phyloP scores from a whole-genome alignment of 2,888 invertebrate genomes.

The Volucella zonaria region DNA sequence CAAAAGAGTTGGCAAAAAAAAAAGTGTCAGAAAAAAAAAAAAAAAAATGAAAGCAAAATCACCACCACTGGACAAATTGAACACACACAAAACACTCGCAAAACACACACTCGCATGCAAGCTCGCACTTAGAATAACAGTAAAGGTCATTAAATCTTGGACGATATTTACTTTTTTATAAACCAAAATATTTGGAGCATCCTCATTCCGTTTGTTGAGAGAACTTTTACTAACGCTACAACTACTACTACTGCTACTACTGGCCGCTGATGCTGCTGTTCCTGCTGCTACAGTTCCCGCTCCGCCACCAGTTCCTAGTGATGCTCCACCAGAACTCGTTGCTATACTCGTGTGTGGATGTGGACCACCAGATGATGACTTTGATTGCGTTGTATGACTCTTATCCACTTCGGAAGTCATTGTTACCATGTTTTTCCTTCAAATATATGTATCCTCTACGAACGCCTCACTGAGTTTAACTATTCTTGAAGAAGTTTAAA shows the following conservation, averaged over 20 bases:
- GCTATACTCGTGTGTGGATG: slow-evolving; percentile 64
- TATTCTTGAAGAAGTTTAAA: background rate
- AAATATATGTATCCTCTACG: slow-evolving; percentile 37
- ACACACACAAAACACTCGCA: slow-evolving; percentile 7
- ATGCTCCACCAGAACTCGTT: slow-evolving; percentile 57
- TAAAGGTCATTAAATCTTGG: slow-evolving; percentile 52
- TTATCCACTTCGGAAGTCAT: slow-evolving; percentile 83
- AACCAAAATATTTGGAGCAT: slow-evolving; percentile 93
- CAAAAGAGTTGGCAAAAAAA: slow-evolving; percentile 15
- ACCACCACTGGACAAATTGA: background rate
- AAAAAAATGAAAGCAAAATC: background rate
- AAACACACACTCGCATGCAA: background rate
- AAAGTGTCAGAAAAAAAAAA: slow-evolving; percentile 29
- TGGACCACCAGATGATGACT: slow-evolving; percentile 62
- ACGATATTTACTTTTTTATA: slow-evolving; percentile 89
- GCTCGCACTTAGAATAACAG: slow-evolving; percentile 1
- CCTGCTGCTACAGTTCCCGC: slow-evolving; percentile 45
- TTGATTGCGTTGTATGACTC: slow-evolving; percentile 77
- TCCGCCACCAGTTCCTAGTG: slow-evolving; percentile 36
- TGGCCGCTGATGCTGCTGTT: slow-evolving; percentile 26
- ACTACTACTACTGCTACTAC: slow-evolving; percentile 75
- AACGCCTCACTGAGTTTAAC: slow-evolving; percentile 18
- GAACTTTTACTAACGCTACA: slow-evolving; percentile 69
- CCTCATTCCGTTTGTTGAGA: slow-evolving; percentile 84
- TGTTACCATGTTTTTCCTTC: slow-evolving; percentile 80